Percentiles rank a stretch among this genome's conserved stretches.
Evolutionary conservation across 1,140 invertebrate genomes (phyloP).

Genomic region (Mizuhopecten yessoensis): DNA sequence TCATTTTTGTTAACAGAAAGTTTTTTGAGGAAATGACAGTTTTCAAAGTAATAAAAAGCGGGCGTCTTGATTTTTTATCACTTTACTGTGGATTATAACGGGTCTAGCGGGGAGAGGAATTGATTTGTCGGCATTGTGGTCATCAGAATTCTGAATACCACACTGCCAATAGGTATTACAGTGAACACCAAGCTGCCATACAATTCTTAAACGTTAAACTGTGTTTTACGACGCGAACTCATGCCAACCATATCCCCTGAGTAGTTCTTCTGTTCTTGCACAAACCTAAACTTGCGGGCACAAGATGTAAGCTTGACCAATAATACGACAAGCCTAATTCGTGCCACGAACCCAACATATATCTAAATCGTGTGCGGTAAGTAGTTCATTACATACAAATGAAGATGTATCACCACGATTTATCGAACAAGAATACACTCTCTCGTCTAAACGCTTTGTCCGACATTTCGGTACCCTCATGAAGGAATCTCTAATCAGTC

Average conservation of each 20-base stretch:
- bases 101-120: background rate
- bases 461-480: background rate
- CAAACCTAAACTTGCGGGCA: background rate
- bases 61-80: too few species aligned
- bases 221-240: constrained; percentile 7
- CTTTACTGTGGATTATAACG: too few species aligned
- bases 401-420: background rate
- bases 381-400: constrained; percentile 14
- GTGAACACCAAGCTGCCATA: background rate
- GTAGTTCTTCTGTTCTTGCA: constrained; percentile 2
- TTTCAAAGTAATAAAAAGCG: too few species aligned
- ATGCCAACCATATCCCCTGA: background rate
- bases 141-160: background rate
- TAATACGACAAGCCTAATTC: constrained; percentile 6
- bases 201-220: background rate
- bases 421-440: background rate
- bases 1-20: too few species aligned
- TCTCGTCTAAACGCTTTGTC: background rate
- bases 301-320: background rate
- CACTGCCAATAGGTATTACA: background rate
- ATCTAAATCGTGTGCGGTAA: background rate
- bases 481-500: background rate
- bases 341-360: constrained; percentile 23
- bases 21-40: too few species aligned
- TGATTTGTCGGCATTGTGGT: background rate